phyloP scores from a whole-genome alignment of 1,140 invertebrate species.

The Euura saliciscinereae region DNA sequence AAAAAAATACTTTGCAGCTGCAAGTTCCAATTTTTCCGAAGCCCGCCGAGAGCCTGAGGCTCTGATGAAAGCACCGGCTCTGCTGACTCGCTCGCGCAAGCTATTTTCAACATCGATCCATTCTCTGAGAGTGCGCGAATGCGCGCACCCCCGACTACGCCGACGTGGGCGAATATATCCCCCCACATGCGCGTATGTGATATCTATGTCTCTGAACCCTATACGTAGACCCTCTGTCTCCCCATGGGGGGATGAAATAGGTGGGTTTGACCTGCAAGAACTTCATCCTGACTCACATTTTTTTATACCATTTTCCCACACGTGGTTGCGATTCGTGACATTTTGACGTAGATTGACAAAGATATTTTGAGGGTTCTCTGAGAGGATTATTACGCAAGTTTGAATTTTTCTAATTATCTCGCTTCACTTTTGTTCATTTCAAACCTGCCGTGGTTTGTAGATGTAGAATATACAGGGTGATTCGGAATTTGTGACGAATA shows the following conservation, averaged over 20 bases:
- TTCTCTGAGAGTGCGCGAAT: conserved; percentile 49
- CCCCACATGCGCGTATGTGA: background rate
- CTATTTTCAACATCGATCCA: conserved; percentile 52
- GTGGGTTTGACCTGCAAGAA: background rate
- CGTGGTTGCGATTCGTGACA: too few relatives aligned
- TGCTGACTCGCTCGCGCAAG: conserved; percentile 52
- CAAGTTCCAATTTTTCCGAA: conserved; percentile 22
- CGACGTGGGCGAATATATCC: conserved; percentile 11
- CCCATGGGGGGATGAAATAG: background rate
- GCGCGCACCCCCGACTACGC: conserved; percentile 37
- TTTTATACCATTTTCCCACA: too few relatives aligned
- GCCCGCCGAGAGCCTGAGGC: conserved; percentile 41
- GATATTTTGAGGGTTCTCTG: too few relatives aligned
- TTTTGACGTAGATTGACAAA: too few relatives aligned
- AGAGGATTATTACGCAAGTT: too few relatives aligned
- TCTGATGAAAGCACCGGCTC: conserved; percentile 51
- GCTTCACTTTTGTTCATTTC: too few relatives aligned
- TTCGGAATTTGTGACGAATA: too few relatives aligned
- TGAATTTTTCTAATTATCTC: too few relatives aligned
- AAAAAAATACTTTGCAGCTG: background rate
- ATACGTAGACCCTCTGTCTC: too few relatives aligned
- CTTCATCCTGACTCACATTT: too few relatives aligned
- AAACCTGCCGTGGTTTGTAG: too few relatives aligned
- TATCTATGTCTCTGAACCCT: background rate
- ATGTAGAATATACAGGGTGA: too few relatives aligned